phyloP scores from a whole-genome alignment of 2,888 invertebrate species.

The Caenorhabditis sinica region DNA sequence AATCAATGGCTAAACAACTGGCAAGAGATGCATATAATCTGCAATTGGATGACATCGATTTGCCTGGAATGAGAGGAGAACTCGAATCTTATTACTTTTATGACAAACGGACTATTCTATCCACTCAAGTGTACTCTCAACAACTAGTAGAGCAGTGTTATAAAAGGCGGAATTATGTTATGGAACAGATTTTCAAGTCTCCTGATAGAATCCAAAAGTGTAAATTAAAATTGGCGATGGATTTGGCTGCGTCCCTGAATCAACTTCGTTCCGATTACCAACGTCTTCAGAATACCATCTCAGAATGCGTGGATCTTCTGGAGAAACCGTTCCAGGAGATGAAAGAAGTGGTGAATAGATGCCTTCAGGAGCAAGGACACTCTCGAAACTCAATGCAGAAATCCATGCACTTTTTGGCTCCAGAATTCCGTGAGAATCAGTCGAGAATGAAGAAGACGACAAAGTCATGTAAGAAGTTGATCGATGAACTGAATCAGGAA shows the following conservation, averaged over 20 bases:
- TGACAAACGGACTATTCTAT: slow-evolving; percentile 38
- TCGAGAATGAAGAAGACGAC: slow-evolving; percentile 30
- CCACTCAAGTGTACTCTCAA: slow-evolving; percentile 46
- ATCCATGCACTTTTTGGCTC: slow-evolving; percentile 42
- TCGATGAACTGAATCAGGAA: slow-evolving; percentile 32
- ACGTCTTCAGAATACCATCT: slow-evolving; percentile 38
- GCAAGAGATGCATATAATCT: slow-evolving; percentile 39
- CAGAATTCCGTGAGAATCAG: slow-evolving; percentile 46
- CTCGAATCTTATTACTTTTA: slow-evolving; percentile 46
- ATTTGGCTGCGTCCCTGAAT: slow-evolving; percentile 34
- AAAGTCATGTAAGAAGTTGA: slow-evolving; percentile 8
- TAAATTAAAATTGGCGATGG: slow-evolving; percentile 28
- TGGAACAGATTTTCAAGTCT: slow-evolving; percentile 55
- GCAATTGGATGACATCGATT: slow-evolving; percentile 52
- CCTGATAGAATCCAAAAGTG: slow-evolving; percentile 19
- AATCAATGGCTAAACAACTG: slow-evolving; percentile 35
- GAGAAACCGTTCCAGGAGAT: slow-evolving; percentile 70
- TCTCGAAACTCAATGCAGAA: slow-evolving; percentile 39
- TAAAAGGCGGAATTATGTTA: slow-evolving; percentile 33
- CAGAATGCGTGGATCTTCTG: slow-evolving; percentile 55
- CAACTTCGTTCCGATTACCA: slow-evolving; percentile 13
- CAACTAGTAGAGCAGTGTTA: slow-evolving; percentile 51
- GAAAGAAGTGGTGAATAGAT: slow-evolving; percentile 54
- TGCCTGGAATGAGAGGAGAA: slow-evolving; percentile 65
- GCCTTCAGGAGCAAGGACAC: slow-evolving; percentile 36